Conservation (phyloP, 2,797 vertebrate species). For the Cetoscarus ocellatus region DNA sequence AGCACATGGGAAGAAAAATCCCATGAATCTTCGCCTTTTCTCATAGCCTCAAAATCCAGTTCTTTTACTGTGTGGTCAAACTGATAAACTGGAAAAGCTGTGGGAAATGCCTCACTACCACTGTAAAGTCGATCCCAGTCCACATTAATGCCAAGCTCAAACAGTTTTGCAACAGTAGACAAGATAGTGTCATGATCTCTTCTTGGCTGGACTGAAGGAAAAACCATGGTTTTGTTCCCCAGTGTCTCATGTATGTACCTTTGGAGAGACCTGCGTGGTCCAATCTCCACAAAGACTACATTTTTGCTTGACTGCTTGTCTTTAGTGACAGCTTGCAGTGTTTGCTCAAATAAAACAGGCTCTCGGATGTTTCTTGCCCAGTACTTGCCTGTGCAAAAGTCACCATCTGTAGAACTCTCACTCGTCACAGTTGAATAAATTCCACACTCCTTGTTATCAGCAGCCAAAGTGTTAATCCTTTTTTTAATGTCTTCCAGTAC, state of each 20-base stretch:
- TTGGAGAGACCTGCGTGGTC: slow-evolving; percentile 84
- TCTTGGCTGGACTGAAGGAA: slow-evolving; percentile 81
- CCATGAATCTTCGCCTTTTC: slow-evolving; percentile 68
- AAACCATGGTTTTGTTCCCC: slow-evolving; percentile 77
- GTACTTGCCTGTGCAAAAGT: slow-evolving; percentile 87
- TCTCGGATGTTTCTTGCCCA: slow-evolving; percentile 88
- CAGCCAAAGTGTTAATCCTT: slow-evolving; percentile 68
- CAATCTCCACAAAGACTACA: slow-evolving; percentile 89
- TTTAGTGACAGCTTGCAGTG: slow-evolving; percentile 74
- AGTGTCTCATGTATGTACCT: slow-evolving; percentile 88
- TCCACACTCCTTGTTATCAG: slow-evolving; percentile 68
- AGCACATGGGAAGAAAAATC: slow-evolving; percentile 70
- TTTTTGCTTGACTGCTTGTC: slow-evolving; percentile 64
- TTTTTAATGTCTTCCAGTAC: slow-evolving; percentile 81
- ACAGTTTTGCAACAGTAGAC: slow-evolving; percentile 74
- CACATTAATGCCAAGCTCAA: slow-evolving; percentile 81
- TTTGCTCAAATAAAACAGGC: slow-evolving; percentile 86
- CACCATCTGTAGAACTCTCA: slow-evolving; percentile 61
- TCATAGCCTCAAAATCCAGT: slow-evolving; percentile 76
- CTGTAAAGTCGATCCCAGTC: slow-evolving; percentile 83
- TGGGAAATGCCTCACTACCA: slow-evolving; percentile 80
- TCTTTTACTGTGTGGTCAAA: slow-evolving; percentile 85
- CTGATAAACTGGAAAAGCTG: slow-evolving; percentile 85
- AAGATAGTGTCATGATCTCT: slow-evolving; percentile 83
- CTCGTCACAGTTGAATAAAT: slow-evolving; percentile 90